Evolutionary conservation across 2,113 vertebrate genomes (phyloP).

Genomic region (Istiophorus platypterus): DNA sequence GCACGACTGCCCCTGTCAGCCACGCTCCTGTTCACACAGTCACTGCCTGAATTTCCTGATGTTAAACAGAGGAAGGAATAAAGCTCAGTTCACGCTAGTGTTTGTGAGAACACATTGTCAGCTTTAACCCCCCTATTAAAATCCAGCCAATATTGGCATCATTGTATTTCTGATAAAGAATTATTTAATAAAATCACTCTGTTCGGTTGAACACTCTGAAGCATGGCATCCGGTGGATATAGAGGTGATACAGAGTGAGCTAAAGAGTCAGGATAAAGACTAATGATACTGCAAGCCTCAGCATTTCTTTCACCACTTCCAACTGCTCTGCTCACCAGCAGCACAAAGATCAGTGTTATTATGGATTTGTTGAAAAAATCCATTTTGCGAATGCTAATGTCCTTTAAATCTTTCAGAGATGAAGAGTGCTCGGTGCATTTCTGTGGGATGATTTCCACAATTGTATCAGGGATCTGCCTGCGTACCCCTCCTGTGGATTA

Average conservation of each 20-base stretch:
- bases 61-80: conserved; percentile 75
- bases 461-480: conserved; percentile 51
- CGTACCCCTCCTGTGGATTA: conserved; percentile 63
- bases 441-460: conserved; percentile 62
- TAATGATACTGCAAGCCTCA: conserved; percentile 73
- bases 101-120: conserved; percentile 52
- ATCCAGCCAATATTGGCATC: conserved; percentile 44
- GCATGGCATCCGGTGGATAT: conserved; percentile 19
- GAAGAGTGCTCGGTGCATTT: conserved; percentile 54
- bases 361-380: conserved; percentile 80
- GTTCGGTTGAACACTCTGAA: conserved; percentile 30
- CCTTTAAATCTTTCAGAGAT: conserved; percentile 80
- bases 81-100: conserved; percentile 52
- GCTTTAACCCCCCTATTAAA: conserved; percentile 49
- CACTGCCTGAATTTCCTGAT: conserved; percentile 79
- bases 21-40: conserved; percentile 88
- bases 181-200: conserved; percentile 37
- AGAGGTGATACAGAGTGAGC: conserved; percentile 59
- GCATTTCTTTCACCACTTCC: conserved; percentile 67
- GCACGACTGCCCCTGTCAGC: conserved; percentile 89
- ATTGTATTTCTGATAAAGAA: conserved; percentile 11
- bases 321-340: conserved; percentile 63
- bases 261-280: conserved; percentile 63
- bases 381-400: conserved; percentile 79
- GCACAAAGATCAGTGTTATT: conserved; percentile 81